A percentile compares a stretch with the other conserved stretches of the same genome.
These are phyloP conservation scores for Araneus ventricosus DNA, from an alignment of 1,140 invertebrate species.

Conservation along the genomic window DNA sequence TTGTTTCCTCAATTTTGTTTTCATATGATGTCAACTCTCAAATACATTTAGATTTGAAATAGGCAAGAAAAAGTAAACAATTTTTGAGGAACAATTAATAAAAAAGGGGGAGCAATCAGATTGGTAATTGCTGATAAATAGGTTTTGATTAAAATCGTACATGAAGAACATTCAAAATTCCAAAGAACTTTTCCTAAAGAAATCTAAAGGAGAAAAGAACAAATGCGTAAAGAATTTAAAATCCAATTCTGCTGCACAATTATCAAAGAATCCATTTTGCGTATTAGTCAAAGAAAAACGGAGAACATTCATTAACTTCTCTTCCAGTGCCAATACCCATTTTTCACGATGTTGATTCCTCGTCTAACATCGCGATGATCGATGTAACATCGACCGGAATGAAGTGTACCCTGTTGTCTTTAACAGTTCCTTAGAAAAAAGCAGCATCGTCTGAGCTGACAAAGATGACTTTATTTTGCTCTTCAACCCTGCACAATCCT, in stretches of 20 bases:
- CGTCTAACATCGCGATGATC: background rate
- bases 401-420: background rate
- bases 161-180: too few species aligned
- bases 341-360: constrained; percentile 4
- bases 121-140: too few species aligned
- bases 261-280: background rate
- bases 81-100: too few species aligned
- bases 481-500: background rate
- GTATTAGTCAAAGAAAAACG: background rate
- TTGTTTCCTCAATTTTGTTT: too few species aligned
- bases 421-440: too few species aligned
- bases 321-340: constrained; percentile 3
- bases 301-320: background rate
- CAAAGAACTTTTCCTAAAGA: too few species aligned
- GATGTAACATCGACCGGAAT: background rate
- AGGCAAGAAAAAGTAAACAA: too few species aligned
- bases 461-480: background rate
- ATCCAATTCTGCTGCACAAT: background rate
- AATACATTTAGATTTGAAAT: too few species aligned
- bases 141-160: too few species aligned
- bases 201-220: too few species aligned
- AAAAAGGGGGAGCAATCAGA: too few species aligned
- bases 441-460: background rate
- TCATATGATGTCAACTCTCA: too few species aligned
- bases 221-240: background rate